Percentiles rank a stretch among this genome's conserved stretches.
Conservation (phyloP, 2,888 invertebrate genomes). For the Agrypnus murinus region DNA sequence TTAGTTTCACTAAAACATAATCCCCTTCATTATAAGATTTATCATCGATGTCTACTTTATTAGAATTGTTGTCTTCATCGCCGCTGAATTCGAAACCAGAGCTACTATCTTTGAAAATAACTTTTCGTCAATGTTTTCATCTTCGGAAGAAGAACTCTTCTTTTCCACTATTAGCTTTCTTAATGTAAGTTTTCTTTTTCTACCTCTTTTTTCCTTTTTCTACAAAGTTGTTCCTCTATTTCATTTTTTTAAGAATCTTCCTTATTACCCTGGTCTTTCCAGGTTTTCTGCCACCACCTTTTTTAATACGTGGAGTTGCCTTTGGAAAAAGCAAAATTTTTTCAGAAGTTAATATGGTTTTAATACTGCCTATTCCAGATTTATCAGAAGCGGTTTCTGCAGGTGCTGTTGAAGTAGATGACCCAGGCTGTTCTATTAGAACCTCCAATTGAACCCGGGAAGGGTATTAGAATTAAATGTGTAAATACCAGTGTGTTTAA, state of each 20-base stretch:
- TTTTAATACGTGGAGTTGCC: background rate
- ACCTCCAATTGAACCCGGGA: conserved; percentile 5
- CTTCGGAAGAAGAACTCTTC: background rate
- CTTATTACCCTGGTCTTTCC: too few relatives aligned
- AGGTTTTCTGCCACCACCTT: background rate
- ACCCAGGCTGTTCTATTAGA: conserved; percentile 6
- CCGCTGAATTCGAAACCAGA: background rate
- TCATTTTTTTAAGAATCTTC: too few relatives aligned
- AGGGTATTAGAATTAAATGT: too few relatives aligned
- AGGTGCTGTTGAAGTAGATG: conserved; percentile 10
- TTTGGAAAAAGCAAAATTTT: background rate
- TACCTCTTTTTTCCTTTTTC: background rate
- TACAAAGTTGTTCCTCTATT: too few relatives aligned
- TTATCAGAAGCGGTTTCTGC: conserved; percentile 9
- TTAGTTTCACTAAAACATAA: too few relatives aligned
- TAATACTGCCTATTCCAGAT: too few relatives aligned
- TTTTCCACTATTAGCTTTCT: too few relatives aligned
- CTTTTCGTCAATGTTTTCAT: background rate
- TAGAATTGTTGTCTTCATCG: too few relatives aligned
- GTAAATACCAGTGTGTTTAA: background rate
- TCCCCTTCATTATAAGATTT: too few relatives aligned
- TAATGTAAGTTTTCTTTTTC: background rate
- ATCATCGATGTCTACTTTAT: too few relatives aligned
- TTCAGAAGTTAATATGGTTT: too few relatives aligned
- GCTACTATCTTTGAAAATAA: too few relatives aligned